Percentiles rank a stretch among this genome's conserved stretches.
These are phyloP conservation scores for Folsomia manolachei DNA, from an alignment of 2,888 invertebrate genomes.

Conservation along the genomic window DNA sequence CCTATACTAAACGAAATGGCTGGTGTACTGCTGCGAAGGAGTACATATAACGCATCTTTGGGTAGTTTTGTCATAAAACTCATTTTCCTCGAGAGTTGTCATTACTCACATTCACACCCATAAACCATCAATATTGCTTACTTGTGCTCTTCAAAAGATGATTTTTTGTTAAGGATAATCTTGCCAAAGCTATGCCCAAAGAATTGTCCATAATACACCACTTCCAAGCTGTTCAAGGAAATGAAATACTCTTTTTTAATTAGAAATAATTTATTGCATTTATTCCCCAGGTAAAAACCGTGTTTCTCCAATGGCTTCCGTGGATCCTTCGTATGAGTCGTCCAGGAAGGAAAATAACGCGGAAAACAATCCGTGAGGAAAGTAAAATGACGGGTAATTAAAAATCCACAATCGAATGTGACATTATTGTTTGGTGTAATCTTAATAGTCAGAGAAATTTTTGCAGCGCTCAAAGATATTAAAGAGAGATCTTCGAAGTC, in stretches of 20 bases:
- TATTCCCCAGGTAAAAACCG: slow-evolving; percentile 77
- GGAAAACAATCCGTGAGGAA: slow-evolving; percentile 84
- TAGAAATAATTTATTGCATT: no score
- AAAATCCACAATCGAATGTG: no score
- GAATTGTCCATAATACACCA: no score
- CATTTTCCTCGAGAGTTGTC: not conserved
- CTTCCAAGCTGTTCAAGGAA: no score
- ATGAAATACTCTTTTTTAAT: no score
- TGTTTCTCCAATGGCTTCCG: slow-evolving; percentile 96
- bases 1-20: no score
- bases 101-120: not conserved
- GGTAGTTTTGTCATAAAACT: not conserved
- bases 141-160: not conserved
- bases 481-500: slow-evolving; percentile 93
- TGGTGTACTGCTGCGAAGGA: no score
- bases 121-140: no score
- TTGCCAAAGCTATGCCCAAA: not conserved
- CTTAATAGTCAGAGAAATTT: no score
- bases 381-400: slow-evolving; percentile 91
- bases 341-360: slow-evolving; percentile 89
- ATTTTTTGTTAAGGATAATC: not conserved
- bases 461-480: slow-evolving; percentile 65
- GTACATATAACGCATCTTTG: no score
- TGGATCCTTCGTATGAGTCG: slow-evolving; percentile 94
- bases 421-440: no score